These are phyloP conservation scores for Diacarnus erythraeanus DNA, from an alignment of 37 sponge, comb jelly and placozoan genomes.

Conservation along the genomic window DNA sequence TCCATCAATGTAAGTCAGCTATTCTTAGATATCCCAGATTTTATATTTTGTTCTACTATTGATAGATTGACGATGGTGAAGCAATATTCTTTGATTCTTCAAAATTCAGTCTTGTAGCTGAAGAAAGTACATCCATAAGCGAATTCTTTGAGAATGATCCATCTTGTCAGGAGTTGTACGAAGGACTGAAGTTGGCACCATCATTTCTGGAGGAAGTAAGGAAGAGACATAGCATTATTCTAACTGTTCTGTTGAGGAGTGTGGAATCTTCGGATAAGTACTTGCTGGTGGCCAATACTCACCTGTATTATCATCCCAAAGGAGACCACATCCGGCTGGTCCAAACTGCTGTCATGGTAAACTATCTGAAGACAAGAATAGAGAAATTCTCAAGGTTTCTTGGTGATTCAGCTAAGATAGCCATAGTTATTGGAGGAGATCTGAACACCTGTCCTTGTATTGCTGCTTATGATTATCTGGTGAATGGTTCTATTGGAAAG, in stretches of 20 bases:
- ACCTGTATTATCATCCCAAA: slow-evolving; percentile 72
- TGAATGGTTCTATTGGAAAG: slow-evolving; percentile 25
- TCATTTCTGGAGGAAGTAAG: slow-evolving; percentile 22
- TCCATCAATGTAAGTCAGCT: slow-evolving; percentile 57
- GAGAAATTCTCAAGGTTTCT: slow-evolving; percentile 13
- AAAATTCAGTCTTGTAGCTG: slow-evolving; percentile 47
- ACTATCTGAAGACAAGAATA: slow-evolving; percentile 20
- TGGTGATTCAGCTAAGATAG: slow-evolving; percentile 16
- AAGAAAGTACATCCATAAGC: slow-evolving; percentile 25
- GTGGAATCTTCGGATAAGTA: slow-evolving; percentile 8
- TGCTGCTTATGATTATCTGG: slow-evolving; percentile 68
- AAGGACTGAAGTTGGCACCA: slow-evolving; percentile 20
- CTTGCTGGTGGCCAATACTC: slow-evolving; percentile 74
- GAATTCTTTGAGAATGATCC: slow-evolving; percentile 48
- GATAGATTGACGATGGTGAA: slow-evolving; percentile 79
- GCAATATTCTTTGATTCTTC: slow-evolving; percentile 59
- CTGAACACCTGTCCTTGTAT: slow-evolving; percentile 86
- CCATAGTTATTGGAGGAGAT: slow-evolving; percentile 74
- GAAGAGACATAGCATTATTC: slow-evolving; percentile 53
- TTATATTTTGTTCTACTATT: neutral
- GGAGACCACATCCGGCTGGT: slow-evolving; percentile 77
- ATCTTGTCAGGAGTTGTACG: slow-evolving; percentile 11
- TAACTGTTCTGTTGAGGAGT: slow-evolving; percentile 27
- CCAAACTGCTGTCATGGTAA: slow-evolving; percentile 57
- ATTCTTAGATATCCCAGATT: too few relatives aligned